Evolutionary conservation across 2,797 vertebrate species (phyloP), one percentile per base, ranked within the genome.

Genomic region (Pangasius sanitwongsei): DNA sequence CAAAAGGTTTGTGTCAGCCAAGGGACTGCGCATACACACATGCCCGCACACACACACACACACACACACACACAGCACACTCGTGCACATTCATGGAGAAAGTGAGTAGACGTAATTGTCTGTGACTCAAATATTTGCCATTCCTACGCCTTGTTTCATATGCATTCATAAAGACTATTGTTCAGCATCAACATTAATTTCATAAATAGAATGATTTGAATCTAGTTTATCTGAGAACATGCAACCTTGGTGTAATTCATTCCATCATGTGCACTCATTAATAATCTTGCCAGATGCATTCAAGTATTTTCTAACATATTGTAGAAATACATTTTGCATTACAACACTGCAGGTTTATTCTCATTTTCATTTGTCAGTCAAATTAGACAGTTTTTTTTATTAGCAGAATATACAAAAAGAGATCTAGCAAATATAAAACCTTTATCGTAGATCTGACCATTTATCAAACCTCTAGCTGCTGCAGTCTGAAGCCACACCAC

Each of bases 401-500:
- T 25, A 65, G 16, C 53, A 83, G 37, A 74, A 37, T 3, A 44
- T 48, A 13, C 18, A 50, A 74, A 72, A 31, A 75, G 37, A 57
- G 8, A 37, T 55, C 65, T 89, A 50, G 67, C 41, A 83, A 63
- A 84, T 67, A 50, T 50, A 13, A 85, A 34, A 70, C 18, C 63
- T 83, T 8, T 0, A 53, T n/a, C 1, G 6, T 65, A 65, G 4
- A n/a, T 59, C 61, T 50, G 48, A 63, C 83, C 74, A 44, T 91
- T 92, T 86, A 63, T 90, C 84, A 89, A 82, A 80, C 80, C 57
- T 86, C 67, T 80, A 89, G 65, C 55, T 50, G 9, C 67, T 75
- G 86, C 89, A 87, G 63, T 85, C 83, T 77, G 81, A 83, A 90
- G 61, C 78, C 82, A 88, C 67, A 86, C 90, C 67, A 16, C 65